Percentiles rank a stretch among this genome's conserved stretches.
Evolutionary conservation across 2,797 vertebrate species (phyloP).

Genomic region (Pangasius sanitwongsei): DNA sequence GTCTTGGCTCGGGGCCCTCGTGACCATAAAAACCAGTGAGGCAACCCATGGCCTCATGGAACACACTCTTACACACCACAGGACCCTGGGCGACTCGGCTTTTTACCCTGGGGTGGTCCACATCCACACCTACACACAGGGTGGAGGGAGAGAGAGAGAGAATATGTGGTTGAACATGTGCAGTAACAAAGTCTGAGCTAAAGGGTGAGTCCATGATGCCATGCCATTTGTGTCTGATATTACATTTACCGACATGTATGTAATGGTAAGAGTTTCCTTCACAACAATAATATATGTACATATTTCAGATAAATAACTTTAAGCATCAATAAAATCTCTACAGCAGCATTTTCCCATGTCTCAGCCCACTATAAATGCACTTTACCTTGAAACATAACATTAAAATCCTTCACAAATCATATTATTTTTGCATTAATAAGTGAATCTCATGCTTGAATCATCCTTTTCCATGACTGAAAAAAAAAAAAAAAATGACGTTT

Average conservation of each 20-base stretch:
- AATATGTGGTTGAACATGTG: background rate
- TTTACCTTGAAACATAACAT: background rate
- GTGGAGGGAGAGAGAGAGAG: constrained; percentile 44
- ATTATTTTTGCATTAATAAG: background rate
- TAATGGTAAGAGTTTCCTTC: background rate
- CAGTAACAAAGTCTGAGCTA: background rate
- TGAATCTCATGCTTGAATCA: background rate
- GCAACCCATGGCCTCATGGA: constrained; percentile 52
- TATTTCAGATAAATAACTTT: background rate
- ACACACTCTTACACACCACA: constrained; percentile 35
- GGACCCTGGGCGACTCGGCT: constrained; percentile 43
- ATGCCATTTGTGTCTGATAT: background rate
- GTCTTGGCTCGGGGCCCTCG: constrained; percentile 47
- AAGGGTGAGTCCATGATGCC: background rate
- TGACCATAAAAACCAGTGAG: constrained; percentile 44
- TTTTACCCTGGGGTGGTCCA: constrained; percentile 69
- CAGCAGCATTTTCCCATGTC: background rate
- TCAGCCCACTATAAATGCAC: background rate
- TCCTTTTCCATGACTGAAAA: background rate
- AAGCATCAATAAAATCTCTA: background rate
- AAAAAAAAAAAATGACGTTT: too few relatives aligned
- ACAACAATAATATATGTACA: background rate
- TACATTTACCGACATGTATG: background rate
- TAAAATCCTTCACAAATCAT: background rate
- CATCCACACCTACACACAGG: constrained; percentile 57